Base-by-base conservation (phyloP, 2,113 vertebrate species). In the Bos indicus region DNA sequence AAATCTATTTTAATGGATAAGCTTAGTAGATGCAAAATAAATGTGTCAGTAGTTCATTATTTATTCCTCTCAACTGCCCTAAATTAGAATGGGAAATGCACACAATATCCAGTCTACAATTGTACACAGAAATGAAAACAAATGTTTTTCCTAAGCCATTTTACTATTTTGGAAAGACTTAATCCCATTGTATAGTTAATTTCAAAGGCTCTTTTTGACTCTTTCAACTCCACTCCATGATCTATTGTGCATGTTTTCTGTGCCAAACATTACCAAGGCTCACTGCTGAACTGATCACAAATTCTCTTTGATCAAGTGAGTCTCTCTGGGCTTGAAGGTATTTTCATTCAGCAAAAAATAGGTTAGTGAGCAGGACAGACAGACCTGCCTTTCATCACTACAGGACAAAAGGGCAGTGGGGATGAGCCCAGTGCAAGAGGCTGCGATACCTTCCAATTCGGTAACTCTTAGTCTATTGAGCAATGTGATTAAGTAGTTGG, bases 1-100 rank as follows among this genome's bases (percentile, higher is more conserved):
- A 99, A 99, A 99, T 99, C 97, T 95, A 46, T 96, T 97, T 98
- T 99, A 99, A 99, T 99, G 98, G 98, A 88, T 98, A 98, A 96
- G 89, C 98, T 98, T 98, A 96, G 97, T 88, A 82, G 97, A 98
- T 98, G 97, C 96, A 98, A 98, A 97, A 98, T 98, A 97, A 98
- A 98, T 98, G 97, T 88, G 94, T 93, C 1, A 43, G 91, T 90
- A 60, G 82, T 96, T 98, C 97, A 97, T 99, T 98, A 98, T 98
- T 98, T 98, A 97, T 98, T 98, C 97, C 97, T 98, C 98, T 98
- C 98, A 97, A 84, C 96, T 94, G 92, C 82, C 82, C 98, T 98
- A 98, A 98, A 97, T 98, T 96, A 43, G 96, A 98, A 81, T 95
- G 96, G 97, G 97, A 97, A 98, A 93, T 82, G 62, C 94, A 90